Base-by-base conservation (phyloP, 64 coral and sea anemone genomes). In the Montipora foliosa region DNA sequence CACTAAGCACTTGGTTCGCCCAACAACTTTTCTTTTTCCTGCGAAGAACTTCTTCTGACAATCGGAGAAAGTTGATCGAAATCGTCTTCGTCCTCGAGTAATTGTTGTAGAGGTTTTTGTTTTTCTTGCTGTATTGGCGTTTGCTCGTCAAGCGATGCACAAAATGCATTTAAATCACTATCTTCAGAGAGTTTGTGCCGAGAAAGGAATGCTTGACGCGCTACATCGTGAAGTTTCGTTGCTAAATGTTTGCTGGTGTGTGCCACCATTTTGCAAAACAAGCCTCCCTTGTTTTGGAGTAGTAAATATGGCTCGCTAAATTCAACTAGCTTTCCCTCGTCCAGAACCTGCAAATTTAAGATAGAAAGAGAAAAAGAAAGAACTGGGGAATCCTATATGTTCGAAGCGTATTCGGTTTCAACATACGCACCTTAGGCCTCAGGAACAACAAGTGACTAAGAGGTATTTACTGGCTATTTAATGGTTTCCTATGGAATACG, bases 231-330 rank as follows among this genome's bases (percentile, higher is more conserved):
- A 12, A 97, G 72, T 37, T 91, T 93, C 19, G 88, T 80, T 14
- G 84, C 55, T 6, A 93, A 89, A 45, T 90, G 89, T 83, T 62
- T 84, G 49, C 96, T 93, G 45, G 96, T 97, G 47, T 97, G 93
- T 82, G 95, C 89, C 44, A 78, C 93, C 73, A 97, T 89, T 49
- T 97, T 62, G 12, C 90, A 88, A 75, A 97, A 97, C 3, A 97
- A 49, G 29, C 93, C 67, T 0, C 78, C 66, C 17, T 73, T 49
- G 20, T 92, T 95, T 51, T 87, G 79, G 75, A 99, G 92, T 45
- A 99, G 76, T 3, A 96, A 22, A 49, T 96, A 95, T 44, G 98
- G 95, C 59, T 99, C 98, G 70, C 96, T 95, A 51, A 99, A 99
- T 70, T 99, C 98, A 6, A 95, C 68, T 29, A 99, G 85, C 68